Evolutionary conservation across 2,888 invertebrate species (phyloP).

Genomic region (Cataglyphis altisquamis): DNA sequence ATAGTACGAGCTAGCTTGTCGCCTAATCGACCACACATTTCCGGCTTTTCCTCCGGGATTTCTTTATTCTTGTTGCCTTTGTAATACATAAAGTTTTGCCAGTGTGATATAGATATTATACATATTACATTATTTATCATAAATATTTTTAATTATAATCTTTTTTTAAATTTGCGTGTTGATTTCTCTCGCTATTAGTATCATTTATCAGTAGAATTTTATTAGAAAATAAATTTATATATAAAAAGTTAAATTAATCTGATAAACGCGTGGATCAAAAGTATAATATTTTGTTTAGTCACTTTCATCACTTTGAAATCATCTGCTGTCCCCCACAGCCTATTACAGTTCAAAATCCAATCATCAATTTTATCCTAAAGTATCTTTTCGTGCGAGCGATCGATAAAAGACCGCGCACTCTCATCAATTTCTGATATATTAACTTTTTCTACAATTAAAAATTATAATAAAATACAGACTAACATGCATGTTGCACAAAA

Average conservation of each 20-base stretch:
- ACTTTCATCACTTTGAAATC: slow-evolving; percentile 81
- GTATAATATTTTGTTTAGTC: slow-evolving; percentile 78
- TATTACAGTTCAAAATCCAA: slow-evolving; percentile 75
- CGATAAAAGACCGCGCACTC: not conserved
- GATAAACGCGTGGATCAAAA: not conserved
- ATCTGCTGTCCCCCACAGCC: slow-evolving; percentile 74
- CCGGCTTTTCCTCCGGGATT: not conserved
- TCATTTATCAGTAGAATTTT: not conserved
- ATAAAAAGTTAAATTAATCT: not conserved
- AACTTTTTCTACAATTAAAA: slow-evolving; percentile 1
- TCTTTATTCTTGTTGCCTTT: not conserved
- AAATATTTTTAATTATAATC: not conserved
- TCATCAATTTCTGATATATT: slow-evolving; percentile 20
- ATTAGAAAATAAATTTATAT: slow-evolving; percentile 6
- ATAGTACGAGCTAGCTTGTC: slow-evolving; percentile 71
- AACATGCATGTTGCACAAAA: not conserved
- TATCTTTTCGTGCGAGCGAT: not conserved
- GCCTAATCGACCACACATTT: slow-evolving; percentile 28
- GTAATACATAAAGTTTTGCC: not conserved
- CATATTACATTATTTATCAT: not conserved
- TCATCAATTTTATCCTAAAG: slow-evolving; percentile 23
- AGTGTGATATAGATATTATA: not conserved
- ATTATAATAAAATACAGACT: not conserved
- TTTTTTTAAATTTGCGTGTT: not conserved
- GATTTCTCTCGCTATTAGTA: not conserved